phyloP scores from a whole-genome alignment of 2,888 invertebrate genomes.

The Chalcis sispes region DNA sequence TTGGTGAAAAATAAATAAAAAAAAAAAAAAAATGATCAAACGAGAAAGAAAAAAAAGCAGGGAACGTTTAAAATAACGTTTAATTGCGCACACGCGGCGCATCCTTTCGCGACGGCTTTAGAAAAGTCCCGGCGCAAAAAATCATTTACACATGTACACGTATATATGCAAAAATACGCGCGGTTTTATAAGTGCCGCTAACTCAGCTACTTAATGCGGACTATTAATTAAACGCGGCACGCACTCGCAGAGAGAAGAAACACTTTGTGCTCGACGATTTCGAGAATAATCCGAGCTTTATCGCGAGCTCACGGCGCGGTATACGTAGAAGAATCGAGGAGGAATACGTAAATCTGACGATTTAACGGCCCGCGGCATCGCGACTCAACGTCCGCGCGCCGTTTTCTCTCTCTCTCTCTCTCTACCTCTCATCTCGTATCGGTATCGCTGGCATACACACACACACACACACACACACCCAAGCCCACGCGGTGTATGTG shows the following conservation, averaged over 20 bases:
- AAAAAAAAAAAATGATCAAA: conserved; percentile 31
- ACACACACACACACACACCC: no score
- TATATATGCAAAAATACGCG: no score
- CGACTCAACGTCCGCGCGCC: conserved; percentile 5
- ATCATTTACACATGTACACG: background rate
- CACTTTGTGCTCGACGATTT: conserved; percentile 17
- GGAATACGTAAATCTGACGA: conserved; percentile 55
- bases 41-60: conserved; percentile 12
- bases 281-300: conserved; percentile 27
- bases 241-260: background rate
- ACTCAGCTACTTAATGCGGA: conserved; percentile 56
- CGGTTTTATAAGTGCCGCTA: conserved; percentile 46
- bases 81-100: conserved; percentile 2
- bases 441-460: no score
- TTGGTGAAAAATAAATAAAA: no score
- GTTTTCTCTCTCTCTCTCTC: no score
- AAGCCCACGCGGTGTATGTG: conserved; percentile 6
- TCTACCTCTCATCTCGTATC: no score
- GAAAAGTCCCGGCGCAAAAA: conserved; percentile 20
- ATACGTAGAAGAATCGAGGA: conserved; percentile 15
- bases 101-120: background rate
- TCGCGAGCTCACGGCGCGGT: background rate
- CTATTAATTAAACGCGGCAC: conserved; percentile 52
- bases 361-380: conserved; percentile 25
- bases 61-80: conserved; percentile 34